Conservation (phyloP, 2,797 vertebrate genomes). For the Liparis tanakae region DNA sequence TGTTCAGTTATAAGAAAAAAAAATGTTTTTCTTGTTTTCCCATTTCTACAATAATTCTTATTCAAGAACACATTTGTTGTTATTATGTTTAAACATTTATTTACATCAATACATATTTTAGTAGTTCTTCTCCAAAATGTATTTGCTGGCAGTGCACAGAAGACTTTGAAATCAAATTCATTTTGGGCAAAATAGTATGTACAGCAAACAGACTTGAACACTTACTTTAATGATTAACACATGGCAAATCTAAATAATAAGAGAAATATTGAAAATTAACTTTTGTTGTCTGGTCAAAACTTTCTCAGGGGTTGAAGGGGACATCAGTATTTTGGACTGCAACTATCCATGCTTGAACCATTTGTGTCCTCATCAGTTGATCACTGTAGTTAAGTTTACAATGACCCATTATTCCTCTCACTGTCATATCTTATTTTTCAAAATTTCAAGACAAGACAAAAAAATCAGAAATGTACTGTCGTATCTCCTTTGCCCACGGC, state of each 20-base stretch:
- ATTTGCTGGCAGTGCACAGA: not conserved
- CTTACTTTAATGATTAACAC: not conserved
- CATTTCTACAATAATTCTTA: not conserved
- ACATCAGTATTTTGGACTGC: not conserved
- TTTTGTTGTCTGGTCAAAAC: not conserved
- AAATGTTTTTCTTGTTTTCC: not conserved
- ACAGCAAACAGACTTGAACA: not conserved
- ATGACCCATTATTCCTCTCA: not conserved
- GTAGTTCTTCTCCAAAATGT: not conserved
- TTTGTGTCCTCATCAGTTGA: not conserved
- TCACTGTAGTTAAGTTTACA: not conserved
- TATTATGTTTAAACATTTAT: not conserved
- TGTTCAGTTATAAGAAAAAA: not conserved
- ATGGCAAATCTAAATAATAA: not conserved
- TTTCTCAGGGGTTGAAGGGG: not conserved
- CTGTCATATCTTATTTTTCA: not conserved
- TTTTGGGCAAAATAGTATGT: not conserved
- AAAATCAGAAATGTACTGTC: not conserved
- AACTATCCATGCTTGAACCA: not conserved
- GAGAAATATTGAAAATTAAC: not conserved
- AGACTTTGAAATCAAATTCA: not conserved
- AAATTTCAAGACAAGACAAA: not conserved
- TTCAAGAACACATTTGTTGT: not conserved
- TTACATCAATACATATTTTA: not conserved
- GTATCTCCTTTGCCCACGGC: not conserved